Evolutionary conservation across 1,140 invertebrate species (phyloP), one percentile per base, ranked within the genome.

Genomic region (Heliconius hermathena): DNA sequence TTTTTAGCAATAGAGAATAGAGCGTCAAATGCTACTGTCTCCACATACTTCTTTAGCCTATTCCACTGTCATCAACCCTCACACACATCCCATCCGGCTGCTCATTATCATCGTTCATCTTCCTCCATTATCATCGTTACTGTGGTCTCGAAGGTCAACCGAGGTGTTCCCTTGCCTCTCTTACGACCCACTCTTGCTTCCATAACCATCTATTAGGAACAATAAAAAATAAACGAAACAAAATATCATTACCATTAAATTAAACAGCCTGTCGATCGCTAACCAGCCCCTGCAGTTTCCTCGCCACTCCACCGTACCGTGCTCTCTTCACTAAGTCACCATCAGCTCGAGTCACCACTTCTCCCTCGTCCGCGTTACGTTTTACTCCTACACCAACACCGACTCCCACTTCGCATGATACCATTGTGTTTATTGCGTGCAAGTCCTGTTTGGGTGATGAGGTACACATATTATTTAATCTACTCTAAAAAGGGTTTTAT

Each of bases 391-490:
- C 9, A 5, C 60, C 60, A 3, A 29, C 26, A 26, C 60, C 60
- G 8, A 66, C 60, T 76, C 85, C 88, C 81, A 89, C 90, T 73
- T 93, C 92, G 79, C 88, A 87, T 73, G 93, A 93, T 76, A 95
- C 89, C 85, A 94, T 85, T 73, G 87, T 88, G 88, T 95, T 95
- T 72, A 95, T 95, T 13, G 91, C 91, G 79, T 94, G 91, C 74
- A 95, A 81, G 73, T 94, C 93, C 93, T 95, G 82, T 5, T 52
- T 52, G 49, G 18, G 18, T 52, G 18, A 52, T 52, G 5, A 52
- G 6, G 41, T 46, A 13, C 13, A 46, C 41, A 46, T 46, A 13
- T 46, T 13, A 13, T 46, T 46, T 13, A 46, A 13, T 13, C 3
- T 46, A 46, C 11, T 46, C 11, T 41, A 5, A 36, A 33, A 5